Evolutionary conservation across 1,140 invertebrate genomes (phyloP).

Genomic region (Drosophila oshimai): DNA sequence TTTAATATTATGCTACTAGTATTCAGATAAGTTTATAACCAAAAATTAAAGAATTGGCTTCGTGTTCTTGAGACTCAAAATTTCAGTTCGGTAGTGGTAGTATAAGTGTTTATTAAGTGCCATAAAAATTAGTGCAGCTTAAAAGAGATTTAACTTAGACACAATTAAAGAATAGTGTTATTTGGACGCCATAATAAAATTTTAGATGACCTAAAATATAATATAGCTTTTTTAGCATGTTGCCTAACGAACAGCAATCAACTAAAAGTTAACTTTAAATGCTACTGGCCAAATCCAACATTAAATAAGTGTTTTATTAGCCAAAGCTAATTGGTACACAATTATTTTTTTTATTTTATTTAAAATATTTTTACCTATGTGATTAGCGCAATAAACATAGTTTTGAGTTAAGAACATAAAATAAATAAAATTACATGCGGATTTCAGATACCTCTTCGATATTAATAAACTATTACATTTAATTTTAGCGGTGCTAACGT

Average conservation of each 20-base stretch:
- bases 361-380: too few relatives aligned
- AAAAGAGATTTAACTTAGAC: not conserved
- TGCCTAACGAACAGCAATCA: not conserved
- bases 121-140: conserved; percentile 1
- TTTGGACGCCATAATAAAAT: not conserved
- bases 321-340: not conserved
- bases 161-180: not conserved
- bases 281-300: not conserved
- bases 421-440: not conserved
- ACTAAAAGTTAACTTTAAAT: not conserved
- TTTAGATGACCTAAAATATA: not conserved
- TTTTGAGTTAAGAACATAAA: not conserved
- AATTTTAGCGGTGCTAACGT: conserved; percentile 40
- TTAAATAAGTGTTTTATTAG: not conserved
- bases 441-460: not conserved
- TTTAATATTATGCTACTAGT: not conserved
- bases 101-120: not conserved
- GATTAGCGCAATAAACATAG: not conserved
- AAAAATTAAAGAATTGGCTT: too few relatives aligned
- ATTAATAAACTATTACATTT: not conserved
- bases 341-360: not conserved
- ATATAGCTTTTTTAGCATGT: not conserved
- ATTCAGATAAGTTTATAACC: too few relatives aligned
- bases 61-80: too few relatives aligned
- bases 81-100: not conserved